Conservation (phyloP, 2,113 vertebrate genomes). For the Chauna torquata region DNA sequence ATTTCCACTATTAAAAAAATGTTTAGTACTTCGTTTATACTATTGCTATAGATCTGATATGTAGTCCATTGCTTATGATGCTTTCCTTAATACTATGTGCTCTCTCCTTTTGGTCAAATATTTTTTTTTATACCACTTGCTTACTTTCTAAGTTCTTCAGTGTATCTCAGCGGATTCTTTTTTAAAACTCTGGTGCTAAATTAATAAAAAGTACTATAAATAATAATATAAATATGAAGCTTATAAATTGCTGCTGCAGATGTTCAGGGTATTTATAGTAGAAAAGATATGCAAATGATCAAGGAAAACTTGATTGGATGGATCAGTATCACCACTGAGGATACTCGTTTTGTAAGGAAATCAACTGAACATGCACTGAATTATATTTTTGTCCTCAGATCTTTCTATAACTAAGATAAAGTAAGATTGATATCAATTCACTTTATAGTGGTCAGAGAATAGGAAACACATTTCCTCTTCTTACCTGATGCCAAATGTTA, state of each 20-base stretch:
- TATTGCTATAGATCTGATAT: not conserved
- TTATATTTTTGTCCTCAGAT: constrained; percentile 17
- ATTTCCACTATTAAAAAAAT: not conserved
- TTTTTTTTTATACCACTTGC: not conserved
- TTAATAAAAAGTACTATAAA: constrained; percentile 46
- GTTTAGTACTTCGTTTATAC: not conserved
- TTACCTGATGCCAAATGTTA: not conserved
- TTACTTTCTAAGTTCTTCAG: not conserved
- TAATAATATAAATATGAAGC: constrained; percentile 4
- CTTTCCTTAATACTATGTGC: not conserved
- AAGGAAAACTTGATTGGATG: constrained; percentile 49
- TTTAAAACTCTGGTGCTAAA: not conserved
- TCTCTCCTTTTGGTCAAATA: not conserved
- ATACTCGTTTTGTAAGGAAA: constrained; percentile 46
- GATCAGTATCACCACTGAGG: constrained; percentile 19
- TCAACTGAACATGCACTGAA: constrained; percentile 11
- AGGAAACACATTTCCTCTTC: not conserved
- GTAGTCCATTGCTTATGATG: not conserved
- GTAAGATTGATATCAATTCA: not conserved
- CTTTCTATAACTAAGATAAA: not conserved
- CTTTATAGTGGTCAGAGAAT: not conserved
- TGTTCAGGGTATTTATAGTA: constrained; percentile 64
- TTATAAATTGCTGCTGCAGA: constrained; percentile 49
- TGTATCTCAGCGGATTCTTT: not conserved
- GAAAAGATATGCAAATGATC: constrained; percentile 57